Percentiles rank a stretch among this genome's conserved stretches.
Conservation (phyloP, 2,888 invertebrate genomes). For the Blastobasis adustella region DNA sequence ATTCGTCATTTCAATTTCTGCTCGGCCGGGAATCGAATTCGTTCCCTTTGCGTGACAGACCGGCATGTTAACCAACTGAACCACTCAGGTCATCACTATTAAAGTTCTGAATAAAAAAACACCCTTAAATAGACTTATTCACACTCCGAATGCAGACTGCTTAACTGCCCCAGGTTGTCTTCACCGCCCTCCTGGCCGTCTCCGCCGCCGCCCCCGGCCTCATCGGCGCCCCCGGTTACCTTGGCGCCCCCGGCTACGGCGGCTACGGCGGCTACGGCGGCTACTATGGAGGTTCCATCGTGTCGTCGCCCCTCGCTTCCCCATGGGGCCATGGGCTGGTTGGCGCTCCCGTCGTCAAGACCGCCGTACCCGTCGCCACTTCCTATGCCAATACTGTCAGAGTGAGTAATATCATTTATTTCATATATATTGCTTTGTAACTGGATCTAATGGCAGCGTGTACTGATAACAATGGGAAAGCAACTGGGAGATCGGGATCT, state of each 20-base stretch:
- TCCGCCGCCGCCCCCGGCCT: conserved; percentile 60
- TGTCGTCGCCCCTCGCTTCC: conserved; percentile 25
- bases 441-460: too few relatives aligned
- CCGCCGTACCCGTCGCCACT: conserved; percentile 75
- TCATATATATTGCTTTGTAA: too few relatives aligned
- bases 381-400: conserved; percentile 80
- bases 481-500: too few relatives aligned
- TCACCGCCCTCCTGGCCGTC: conserved; percentile 64
- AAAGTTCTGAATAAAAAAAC: too few relatives aligned
- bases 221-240: conserved; percentile 44
- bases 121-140: too few relatives aligned
- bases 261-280: conserved; percentile 56
- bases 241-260: conserved; percentile 42
- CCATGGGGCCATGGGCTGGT: conserved; percentile 45
- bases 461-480: too few relatives aligned
- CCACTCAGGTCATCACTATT: too few relatives aligned
- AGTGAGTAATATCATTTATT: conserved; percentile 39
- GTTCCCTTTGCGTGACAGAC: too few relatives aligned
- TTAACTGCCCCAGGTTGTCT: conserved; percentile 50
- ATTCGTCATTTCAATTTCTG: too few relatives aligned
- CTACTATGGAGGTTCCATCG: conserved; percentile 31
- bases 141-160: too few relatives aligned
- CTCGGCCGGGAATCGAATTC: too few relatives aligned
- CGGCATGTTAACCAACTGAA: too few relatives aligned
- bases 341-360: conserved; percentile 64